Evolutionary conservation across 2,113 vertebrate genomes (phyloP).

Genomic region (Lampris incognitus): DNA sequence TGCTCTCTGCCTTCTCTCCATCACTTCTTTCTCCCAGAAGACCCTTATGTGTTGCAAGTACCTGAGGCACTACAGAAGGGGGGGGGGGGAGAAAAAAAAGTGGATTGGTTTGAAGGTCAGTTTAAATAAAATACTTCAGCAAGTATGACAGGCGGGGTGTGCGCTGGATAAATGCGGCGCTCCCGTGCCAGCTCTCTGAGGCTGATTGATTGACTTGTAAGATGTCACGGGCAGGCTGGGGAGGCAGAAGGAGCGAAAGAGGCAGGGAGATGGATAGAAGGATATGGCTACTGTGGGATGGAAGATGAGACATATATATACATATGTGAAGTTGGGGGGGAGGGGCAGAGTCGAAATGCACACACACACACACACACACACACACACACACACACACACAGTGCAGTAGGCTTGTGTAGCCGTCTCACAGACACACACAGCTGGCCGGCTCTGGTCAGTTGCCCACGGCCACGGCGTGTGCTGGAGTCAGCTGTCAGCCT

Average conservation of each 20-base stretch:
- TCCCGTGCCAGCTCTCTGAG: constrained; percentile 75
- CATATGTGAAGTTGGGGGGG: background rate
- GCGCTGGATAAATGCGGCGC: constrained; percentile 83
- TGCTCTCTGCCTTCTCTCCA: constrained; percentile 44
- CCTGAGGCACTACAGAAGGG: constrained; percentile 60
- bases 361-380: constrained; percentile 17
- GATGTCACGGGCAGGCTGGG: constrained; percentile 83
- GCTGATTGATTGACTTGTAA: constrained; percentile 88
- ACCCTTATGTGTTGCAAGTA: constrained; percentile 63
- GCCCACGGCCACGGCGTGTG: constrained; percentile 83
- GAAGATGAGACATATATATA: constrained; percentile 48
- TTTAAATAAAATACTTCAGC: constrained; percentile 81
- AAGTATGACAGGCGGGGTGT: constrained; percentile 80
- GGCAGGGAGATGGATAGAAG: constrained; percentile 59
- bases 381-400: constrained; percentile 14
- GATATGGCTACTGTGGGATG: constrained; percentile 60
- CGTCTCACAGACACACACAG: constrained; percentile 29
- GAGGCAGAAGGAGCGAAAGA: constrained; percentile 51
- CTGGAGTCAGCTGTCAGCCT: constrained; percentile 89
- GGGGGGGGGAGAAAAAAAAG: constrained; percentile 43
- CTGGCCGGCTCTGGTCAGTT: constrained; percentile 85
- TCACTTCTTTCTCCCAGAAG: constrained; percentile 49
- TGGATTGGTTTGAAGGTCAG: constrained; percentile 82
- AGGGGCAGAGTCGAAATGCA: constrained; percentile 22
- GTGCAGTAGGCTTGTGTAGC: no score